Conservation (phyloP, 2,113 vertebrate species). For the Sarotherodon lohbergeri region DNA sequence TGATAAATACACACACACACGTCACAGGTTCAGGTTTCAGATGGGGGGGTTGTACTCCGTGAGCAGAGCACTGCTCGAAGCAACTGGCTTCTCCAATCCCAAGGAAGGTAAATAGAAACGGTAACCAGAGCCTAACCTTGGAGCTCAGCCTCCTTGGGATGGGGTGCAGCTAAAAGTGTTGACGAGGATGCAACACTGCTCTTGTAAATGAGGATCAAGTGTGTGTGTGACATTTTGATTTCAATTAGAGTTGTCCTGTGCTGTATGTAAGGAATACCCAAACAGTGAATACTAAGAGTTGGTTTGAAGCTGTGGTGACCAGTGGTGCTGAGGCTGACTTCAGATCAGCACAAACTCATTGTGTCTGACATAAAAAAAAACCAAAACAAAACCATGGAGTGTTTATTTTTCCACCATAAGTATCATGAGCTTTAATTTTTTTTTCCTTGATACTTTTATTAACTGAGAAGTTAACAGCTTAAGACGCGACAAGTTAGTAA, state of each 20-base stretch:
- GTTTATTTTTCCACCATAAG: neutral
- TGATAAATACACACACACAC: neutral
- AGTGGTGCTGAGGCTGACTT: neutral
- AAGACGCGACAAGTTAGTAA: neutral
- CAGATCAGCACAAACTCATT: neutral
- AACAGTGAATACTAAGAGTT: neutral
- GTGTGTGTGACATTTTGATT: constrained; percentile 8
- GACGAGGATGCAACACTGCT: neutral
- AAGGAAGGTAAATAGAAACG: constrained; percentile 37
- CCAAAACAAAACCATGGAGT: neutral
- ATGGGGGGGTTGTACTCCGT: neutral
- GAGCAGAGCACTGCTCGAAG: neutral
- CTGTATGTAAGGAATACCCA: neutral
- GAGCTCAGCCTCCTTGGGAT: neutral
- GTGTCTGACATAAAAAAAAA: neutral
- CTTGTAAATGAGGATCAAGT: neutral
- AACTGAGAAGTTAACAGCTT: neutral
- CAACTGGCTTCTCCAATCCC: neutral
- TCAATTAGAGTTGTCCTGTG: neutral
- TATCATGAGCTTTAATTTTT: rapidly evolving
- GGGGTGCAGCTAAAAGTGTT: neutral
- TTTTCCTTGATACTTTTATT: neutral
- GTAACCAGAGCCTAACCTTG: constrained; percentile 8
- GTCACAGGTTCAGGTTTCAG: neutral
- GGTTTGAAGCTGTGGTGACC: neutral